phyloP scores from a whole-genome alignment of 23 tunicate genomes.

The Pegea sp. region DNA sequence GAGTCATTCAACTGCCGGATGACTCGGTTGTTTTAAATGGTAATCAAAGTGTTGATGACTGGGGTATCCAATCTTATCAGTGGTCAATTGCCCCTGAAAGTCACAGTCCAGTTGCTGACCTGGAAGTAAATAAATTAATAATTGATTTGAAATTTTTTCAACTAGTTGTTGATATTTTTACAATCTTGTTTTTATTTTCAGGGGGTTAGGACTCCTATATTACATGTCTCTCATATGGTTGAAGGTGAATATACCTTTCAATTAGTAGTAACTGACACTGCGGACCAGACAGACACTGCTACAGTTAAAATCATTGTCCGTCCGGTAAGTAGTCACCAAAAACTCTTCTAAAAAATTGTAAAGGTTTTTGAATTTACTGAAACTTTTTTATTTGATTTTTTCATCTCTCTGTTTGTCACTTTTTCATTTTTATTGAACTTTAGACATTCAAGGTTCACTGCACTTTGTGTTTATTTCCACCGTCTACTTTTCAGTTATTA shows the following conservation, averaged over 20 bases:
- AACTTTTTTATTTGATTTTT: no score
- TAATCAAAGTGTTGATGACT: constrained; percentile 61
- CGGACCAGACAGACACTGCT: constrained; percentile 56
- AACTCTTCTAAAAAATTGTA: not conserved
- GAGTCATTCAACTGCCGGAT: constrained; percentile 47
- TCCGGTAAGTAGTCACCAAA: constrained; percentile 27
- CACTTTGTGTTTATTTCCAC: no score
- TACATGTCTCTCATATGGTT: constrained; percentile 43
- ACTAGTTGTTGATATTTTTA: no score
- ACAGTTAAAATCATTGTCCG: constrained; percentile 57
- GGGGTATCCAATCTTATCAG: constrained; percentile 57
- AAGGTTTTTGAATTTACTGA: not conserved
- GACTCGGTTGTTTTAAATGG: constrained; percentile 33
- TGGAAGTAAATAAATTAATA: constrained; percentile 19
- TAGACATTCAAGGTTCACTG: no score
- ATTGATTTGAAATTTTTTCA: not conserved
- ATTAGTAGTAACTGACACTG: constrained; percentile 61
- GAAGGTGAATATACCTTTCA: constrained; percentile 61
- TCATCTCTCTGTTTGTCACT: no score
- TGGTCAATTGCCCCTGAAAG: constrained; percentile 49
- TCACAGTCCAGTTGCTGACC: constrained; percentile 32
- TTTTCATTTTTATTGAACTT: no score
- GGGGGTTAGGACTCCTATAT: constrained; percentile 35
- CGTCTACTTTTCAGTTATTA: no score
- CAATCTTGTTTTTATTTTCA: constrained; percentile 4